Evolutionary conservation across 2,113 vertebrate genomes (phyloP).

Genomic region (Donacobius atricapilla): DNA sequence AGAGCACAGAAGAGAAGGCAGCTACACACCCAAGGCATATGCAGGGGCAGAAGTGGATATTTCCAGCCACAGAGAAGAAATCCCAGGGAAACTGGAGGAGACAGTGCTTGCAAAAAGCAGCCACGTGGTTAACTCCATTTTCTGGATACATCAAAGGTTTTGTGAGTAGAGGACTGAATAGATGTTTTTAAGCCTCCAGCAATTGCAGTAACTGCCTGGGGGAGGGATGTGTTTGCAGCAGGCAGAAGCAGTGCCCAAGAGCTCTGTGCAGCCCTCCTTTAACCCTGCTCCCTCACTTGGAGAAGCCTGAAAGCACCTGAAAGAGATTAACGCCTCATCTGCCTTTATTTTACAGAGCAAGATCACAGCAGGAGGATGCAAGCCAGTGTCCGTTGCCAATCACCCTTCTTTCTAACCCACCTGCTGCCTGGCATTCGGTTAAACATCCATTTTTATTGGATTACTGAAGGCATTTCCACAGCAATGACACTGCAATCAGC

Average conservation of each 20-base stretch:
- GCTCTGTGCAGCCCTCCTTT: not conserved
- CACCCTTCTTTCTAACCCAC: not conserved
- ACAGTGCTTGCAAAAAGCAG: not conserved
- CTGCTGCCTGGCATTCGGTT: not conserved
- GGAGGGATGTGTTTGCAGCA: not conserved
- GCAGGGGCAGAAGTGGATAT: not conserved
- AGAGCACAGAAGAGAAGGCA: not conserved
- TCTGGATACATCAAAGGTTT: not conserved
- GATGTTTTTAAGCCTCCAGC: not conserved
- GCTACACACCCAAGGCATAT: not conserved
- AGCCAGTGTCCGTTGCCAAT: not conserved
- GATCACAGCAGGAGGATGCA: not conserved
- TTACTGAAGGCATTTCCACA: not conserved
- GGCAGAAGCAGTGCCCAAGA: not conserved
- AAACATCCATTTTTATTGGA: not conserved
- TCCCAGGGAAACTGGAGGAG: not conserved
- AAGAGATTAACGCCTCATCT: slow-evolving; percentile 24
- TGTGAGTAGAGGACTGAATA: not conserved
- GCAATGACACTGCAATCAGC: not conserved
- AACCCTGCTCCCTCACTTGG: not conserved
- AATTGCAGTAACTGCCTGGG: not conserved
- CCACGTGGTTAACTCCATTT: not conserved
- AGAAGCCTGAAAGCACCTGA: not conserved
- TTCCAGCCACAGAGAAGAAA: not conserved
- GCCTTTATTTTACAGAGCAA: not conserved